These are phyloP conservation scores for Oppia nitens DNA, from an alignment of 1,140 invertebrate species.

Conservation along the genomic window DNA sequence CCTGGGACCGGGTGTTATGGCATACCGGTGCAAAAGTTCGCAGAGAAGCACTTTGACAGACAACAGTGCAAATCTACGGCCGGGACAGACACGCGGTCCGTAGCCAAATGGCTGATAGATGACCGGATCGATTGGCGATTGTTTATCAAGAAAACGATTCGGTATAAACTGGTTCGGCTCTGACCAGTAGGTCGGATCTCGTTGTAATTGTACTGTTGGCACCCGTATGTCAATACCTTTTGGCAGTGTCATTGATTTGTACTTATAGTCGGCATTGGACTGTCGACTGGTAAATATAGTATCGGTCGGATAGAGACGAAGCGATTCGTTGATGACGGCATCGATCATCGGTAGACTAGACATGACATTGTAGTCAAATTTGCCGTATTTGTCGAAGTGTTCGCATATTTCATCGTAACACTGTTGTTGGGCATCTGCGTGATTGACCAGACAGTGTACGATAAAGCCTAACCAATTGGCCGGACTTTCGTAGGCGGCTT, in stretches of 20 bases:
- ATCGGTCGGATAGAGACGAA: constrained; percentile 29
- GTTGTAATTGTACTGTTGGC: constrained; percentile 28
- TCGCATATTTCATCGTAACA: constrained; percentile 27
- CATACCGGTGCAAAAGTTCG: too few relatives aligned
- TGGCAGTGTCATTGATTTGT: constrained; percentile 30
- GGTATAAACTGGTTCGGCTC: constrained; percentile 31
- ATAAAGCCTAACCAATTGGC: constrained; percentile 28
- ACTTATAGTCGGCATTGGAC: constrained; percentile 15
- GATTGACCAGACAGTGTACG: constrained; percentile 27
- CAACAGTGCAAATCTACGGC: too few relatives aligned
- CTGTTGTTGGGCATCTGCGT: constrained; percentile 30
- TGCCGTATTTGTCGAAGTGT: constrained; percentile 6
- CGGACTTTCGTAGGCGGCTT: constrained; percentile 33
- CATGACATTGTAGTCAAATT: constrained; percentile 21
- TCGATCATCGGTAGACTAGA: constrained; percentile 28
- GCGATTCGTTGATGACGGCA: constrained; percentile 28
- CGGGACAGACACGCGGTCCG: too few relatives aligned
- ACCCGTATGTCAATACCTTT: constrained; percentile 24
- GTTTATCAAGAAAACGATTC: constrained; percentile 23
- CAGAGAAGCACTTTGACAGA: too few relatives aligned
- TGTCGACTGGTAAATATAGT: constrained; percentile 24
- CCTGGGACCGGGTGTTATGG: too few relatives aligned
- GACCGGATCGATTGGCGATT: constrained; percentile 8
- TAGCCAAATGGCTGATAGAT: constrained; percentile 17
- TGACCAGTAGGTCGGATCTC: constrained; percentile 28